Percentiles rank a stretch among this genome's conserved stretches.
Conservation (phyloP, 2,797 vertebrate genomes). For the Crocodylus rhombifer region DNA sequence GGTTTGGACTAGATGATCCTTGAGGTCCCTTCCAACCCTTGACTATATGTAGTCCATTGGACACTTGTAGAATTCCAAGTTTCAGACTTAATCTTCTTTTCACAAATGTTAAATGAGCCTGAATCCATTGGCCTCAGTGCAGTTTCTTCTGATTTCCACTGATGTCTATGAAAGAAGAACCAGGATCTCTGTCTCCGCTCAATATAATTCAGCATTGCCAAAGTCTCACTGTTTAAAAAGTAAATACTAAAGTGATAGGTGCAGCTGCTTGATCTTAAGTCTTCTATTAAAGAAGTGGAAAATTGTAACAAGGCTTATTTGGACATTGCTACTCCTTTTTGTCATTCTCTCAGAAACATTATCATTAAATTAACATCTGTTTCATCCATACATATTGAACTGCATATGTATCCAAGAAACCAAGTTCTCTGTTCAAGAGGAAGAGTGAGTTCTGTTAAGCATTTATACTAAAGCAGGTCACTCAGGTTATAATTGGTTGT, state of each 20-base stretch:
- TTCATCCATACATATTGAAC: background rate
- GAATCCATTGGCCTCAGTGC: background rate
- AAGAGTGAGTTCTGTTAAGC: background rate
- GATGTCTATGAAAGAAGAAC: background rate
- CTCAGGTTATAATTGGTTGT: background rate
- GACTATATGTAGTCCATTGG: fast-evolving
- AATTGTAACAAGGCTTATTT: background rate
- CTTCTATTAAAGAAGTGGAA: background rate
- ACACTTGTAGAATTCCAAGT: background rate
- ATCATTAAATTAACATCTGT: background rate
- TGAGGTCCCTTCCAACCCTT: no score
- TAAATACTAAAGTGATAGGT: background rate
- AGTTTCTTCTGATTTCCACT: background rate
- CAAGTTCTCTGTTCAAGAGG: background rate
- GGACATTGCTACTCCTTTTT: background rate
- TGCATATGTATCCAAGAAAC: background rate
- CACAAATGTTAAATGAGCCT: no score
- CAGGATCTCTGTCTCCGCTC: fast-evolving
- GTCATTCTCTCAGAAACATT: background rate
- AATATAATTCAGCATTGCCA: background rate
- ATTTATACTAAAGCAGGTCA: background rate
- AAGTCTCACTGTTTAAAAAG: background rate
- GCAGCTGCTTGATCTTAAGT: background rate
- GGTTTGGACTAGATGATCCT: no score
- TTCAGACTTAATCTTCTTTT: background rate